phyloP scores from a whole-genome alignment of 1,140 invertebrate genomes.

The Drosophila carrolli region DNA sequence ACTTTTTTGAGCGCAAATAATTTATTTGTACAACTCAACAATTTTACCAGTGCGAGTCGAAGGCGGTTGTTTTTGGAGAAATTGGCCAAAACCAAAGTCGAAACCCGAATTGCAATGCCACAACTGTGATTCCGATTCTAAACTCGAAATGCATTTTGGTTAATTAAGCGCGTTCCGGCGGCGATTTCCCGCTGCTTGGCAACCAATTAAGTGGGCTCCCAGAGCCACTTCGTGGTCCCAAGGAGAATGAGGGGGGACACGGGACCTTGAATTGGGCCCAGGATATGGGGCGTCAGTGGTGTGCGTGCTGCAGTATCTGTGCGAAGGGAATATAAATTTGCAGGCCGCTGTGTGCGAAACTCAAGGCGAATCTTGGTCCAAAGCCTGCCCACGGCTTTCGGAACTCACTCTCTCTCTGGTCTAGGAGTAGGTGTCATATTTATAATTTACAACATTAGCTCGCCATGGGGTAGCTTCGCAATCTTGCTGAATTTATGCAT shows the following conservation, averaged over 20 bases:
- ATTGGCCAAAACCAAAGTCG: conserved; percentile 43
- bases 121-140: conserved; percentile 43
- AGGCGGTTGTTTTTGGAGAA: conserved; percentile 43
- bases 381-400: conserved; percentile 67
- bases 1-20: conserved; percentile 12
- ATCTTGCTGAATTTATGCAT: conserved; percentile 82
- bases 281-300: conserved; percentile 63
- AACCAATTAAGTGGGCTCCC: conserved; percentile 75
- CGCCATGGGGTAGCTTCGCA: conserved; percentile 81
- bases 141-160: conserved; percentile 77
- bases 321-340: conserved; percentile 62
- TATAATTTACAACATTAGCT: conserved; percentile 83
- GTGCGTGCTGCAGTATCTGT: conserved; percentile 6
- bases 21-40: background rate
- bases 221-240: conserved; percentile 30
- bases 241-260: conserved; percentile 3
- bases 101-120: conserved; percentile 3
- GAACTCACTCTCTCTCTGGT: conserved; percentile 25
- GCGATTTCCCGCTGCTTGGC: conserved; percentile 79
- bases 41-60: background rate
- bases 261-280: conserved; percentile 32
- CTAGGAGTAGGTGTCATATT: conserved; percentile 83
- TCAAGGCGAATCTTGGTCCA: conserved; percentile 12
- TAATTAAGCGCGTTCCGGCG: conserved; percentile 79
- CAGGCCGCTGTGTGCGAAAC: conserved; percentile 40